These are phyloP conservation scores for Forbesichthys agassizii DNA, from an alignment of 2,113 vertebrate genomes.

Conservation along the genomic window DNA sequence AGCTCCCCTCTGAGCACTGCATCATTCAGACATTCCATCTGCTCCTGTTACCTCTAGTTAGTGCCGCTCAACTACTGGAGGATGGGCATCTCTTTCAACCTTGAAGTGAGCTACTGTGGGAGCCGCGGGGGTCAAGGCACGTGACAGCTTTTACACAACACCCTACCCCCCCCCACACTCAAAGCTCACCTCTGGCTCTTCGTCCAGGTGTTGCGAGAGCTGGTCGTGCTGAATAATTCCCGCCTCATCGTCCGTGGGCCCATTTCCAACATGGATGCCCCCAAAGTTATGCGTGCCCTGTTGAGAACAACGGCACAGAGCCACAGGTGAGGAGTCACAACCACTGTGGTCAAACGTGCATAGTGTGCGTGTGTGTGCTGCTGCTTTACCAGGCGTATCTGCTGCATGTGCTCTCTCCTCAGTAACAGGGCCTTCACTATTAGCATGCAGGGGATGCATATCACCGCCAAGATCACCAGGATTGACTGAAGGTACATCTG, in stretches of 20 bases:
- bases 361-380: not conserved
- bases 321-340: not conserved
- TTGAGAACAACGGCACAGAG: conserved; percentile 8
- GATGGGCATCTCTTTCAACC: not conserved
- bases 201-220: conserved; percentile 89
- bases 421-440: conserved; percentile 90
- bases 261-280: conserved; percentile 95
- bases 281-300: conserved; percentile 96
- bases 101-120: too few species aligned
- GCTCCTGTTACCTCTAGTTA: not conserved
- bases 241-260: conserved; percentile 97
- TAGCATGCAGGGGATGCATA: conserved; percentile 94
- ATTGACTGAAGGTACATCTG: conserved; percentile 87
- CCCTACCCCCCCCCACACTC: too few species aligned
- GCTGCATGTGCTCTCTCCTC: conserved; percentile 86
- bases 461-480: conserved; percentile 86
- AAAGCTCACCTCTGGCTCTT: conserved; percentile 91
- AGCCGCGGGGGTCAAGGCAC: too few species aligned
- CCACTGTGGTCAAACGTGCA: not conserved
- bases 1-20: conserved; percentile 35
- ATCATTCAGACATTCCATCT: conserved; percentile 58
- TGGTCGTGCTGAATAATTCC: conserved; percentile 99
- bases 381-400: conserved; percentile 86
- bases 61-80: not conserved
- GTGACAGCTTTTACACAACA: not conserved